A percentile compares a stretch with the other conserved stretches of the same genome.
Conservation (phyloP, 2,888 invertebrate species). For the Alviniconcha strummeri region DNA sequence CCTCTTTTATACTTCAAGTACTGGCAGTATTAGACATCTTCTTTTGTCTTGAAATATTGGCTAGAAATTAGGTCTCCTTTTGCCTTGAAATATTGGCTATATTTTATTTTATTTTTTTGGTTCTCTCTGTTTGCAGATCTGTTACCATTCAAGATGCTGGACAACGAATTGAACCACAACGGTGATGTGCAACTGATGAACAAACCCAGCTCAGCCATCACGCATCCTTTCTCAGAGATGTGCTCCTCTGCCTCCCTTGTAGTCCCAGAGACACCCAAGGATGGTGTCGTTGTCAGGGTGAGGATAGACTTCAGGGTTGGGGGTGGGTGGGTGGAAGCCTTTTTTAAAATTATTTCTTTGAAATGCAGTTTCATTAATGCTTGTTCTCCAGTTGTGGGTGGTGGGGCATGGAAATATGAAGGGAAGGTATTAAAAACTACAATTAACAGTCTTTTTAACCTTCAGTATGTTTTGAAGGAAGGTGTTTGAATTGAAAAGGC, state of each 20-base stretch:
- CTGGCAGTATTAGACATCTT: not conserved
- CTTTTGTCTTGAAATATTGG: not conserved
- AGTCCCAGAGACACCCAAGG: slow-evolving; percentile 65
- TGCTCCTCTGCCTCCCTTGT: slow-evolving; percentile 51
- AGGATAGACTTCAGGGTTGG: slow-evolving; percentile 4
- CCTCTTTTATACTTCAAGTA: not conserved
- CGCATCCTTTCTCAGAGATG: slow-evolving; percentile 33
- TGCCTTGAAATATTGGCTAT: not conserved
- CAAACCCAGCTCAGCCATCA: slow-evolving; percentile 20
- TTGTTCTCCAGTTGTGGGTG: too few relatives aligned
- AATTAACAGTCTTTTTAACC: too few relatives aligned
- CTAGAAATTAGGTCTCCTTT: not conserved
- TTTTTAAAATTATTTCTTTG: too few relatives aligned
- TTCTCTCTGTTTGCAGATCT: slow-evolving; percentile 19
- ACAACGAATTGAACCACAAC: slow-evolving; percentile 60
- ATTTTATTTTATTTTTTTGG: not conserved
- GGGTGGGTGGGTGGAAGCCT: too few relatives aligned
- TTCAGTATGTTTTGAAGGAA: too few relatives aligned
- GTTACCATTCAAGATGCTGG: slow-evolving; percentile 52
- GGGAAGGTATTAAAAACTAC: too few relatives aligned
- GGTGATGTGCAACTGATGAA: slow-evolving; percentile 49
- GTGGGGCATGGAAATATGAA: too few relatives aligned
- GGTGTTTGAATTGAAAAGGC: too few relatives aligned
- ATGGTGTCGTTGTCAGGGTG: slow-evolving; percentile 68
- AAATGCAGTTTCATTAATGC: too few relatives aligned